Conservation (phyloP, 2,888 invertebrate species). For the Tenthredo notha region DNA sequence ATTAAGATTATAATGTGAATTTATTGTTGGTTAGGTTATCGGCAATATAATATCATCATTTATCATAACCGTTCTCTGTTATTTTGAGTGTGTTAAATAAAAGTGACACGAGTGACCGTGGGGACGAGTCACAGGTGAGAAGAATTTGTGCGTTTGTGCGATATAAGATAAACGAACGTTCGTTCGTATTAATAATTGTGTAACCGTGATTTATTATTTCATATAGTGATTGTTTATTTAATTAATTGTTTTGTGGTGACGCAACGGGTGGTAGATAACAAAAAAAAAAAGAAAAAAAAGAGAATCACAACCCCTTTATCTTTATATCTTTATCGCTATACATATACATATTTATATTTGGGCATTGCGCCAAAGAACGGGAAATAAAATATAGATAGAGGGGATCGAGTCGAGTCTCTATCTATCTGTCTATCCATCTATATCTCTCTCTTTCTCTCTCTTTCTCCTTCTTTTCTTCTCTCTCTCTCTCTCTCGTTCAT, state of each 20-base stretch:
- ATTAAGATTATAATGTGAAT: not conserved
- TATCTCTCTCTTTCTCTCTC: not conserved
- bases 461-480: not conserved
- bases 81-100: not conserved
- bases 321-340: not conserved
- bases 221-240: not conserved
- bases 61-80: not conserved
- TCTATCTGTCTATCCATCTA: not conserved
- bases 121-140: not conserved
- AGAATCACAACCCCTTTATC: not conserved
- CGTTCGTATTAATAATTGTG: not conserved
- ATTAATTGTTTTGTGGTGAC: slow-evolving; percentile 3
- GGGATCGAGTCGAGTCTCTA: not conserved
- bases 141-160: not conserved
- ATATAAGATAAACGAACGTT: not conserved
- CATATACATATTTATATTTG: not conserved
- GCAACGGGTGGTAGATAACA: not conserved
- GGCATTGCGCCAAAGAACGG: not conserved
- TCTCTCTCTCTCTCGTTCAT: not conserved
- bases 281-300: no score
- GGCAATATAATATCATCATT: not conserved
- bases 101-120: not conserved
- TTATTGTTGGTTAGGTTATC: not conserved
- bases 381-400: not conserved
- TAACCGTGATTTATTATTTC: not conserved